phyloP scores from a whole-genome alignment of 1,140 invertebrate genomes.

The Manduca sexta region DNA sequence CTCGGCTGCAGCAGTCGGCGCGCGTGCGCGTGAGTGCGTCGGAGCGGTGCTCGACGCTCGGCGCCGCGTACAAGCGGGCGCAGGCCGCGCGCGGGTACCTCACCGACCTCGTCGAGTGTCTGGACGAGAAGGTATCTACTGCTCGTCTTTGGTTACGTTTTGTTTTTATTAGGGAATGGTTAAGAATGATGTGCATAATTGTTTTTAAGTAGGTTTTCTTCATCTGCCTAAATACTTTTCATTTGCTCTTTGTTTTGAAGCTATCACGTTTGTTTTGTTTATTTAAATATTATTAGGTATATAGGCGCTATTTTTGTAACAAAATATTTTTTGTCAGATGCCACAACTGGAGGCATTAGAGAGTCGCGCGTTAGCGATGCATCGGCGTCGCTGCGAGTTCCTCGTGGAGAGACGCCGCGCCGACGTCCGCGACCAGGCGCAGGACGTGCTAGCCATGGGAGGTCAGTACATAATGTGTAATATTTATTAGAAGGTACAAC shows the following conservation, averaged over 20 bases:
- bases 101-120: slow-evolving; percentile 96
- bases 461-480: slow-evolving; percentile 51
- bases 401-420: slow-evolving; percentile 86
- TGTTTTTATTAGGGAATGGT: no score
- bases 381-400: slow-evolving; percentile 81
- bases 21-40: slow-evolving; percentile 77
- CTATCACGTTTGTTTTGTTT: no score
- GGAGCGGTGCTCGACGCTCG: slow-evolving; percentile 78
- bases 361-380: slow-evolving; percentile 81
- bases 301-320: neutral
- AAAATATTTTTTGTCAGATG: slow-evolving; percentile 74
- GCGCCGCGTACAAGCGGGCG: slow-evolving; percentile 86
- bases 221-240: no score
- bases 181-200: no score
- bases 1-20: slow-evolving; percentile 77
- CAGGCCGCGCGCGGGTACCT: slow-evolving; percentile 97
- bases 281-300: no score
- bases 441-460: slow-evolving; percentile 84
- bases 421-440: slow-evolving; percentile 92
- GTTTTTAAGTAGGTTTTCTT: no score
- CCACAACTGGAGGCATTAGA: slow-evolving; percentile 86
- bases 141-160: no score
- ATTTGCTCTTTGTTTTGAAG: no score
- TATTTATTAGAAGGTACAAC: no score
- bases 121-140: slow-evolving; percentile 86